Evolutionary conservation across 1,140 invertebrate species (phyloP), one percentile per base, ranked within the genome.

Genomic region (Uloborus diversus): DNA sequence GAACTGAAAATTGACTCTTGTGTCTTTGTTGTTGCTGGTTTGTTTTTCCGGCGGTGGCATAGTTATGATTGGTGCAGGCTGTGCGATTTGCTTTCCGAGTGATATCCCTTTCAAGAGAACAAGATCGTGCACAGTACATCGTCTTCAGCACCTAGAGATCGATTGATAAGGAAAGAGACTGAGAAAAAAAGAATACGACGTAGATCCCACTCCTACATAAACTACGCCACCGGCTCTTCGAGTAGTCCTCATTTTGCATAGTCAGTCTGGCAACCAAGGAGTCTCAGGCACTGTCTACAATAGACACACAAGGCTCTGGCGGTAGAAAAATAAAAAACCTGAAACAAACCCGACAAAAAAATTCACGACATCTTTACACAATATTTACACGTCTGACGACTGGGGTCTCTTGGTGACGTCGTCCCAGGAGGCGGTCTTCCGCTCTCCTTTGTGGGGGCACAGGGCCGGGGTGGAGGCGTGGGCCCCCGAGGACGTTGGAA

Each of bases 301-400:
- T 79, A 68, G 65, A 79, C 76, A 79, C 76, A 69, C 64, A 79
- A 79, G 76, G 76, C 76, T 69, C 76, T 68, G 76, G 76, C 76
- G 76, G 76, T 79, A 79, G 64, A 79, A 79, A 79, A 79, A 79
- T 79, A 79, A 79, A 79, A 79, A 79, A 51, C 64, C 51, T 64
- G 65, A 59, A 61, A 66, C 56, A 25, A 32, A 56, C 49, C 33
- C 23, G 35, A 42, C 42, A 33, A 53, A 30, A 62, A 32, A 56
- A 28, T 59, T 61, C 27, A 17, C 33, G 53, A 56, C 20, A 11
- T n/a, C 37, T 42, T 33, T 64, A 53, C 59, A 78, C 62, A 69
- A 49, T 79, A 69, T 79, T 79, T 79, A 79, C 65, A 79, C 76
- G 30, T 79, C 76, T 25, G 76, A 79, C 62, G 76, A 79, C 27